These are phyloP conservation scores for Uloborus diversus DNA, from an alignment of 1,140 invertebrate species.

Conservation along the genomic window DNA sequence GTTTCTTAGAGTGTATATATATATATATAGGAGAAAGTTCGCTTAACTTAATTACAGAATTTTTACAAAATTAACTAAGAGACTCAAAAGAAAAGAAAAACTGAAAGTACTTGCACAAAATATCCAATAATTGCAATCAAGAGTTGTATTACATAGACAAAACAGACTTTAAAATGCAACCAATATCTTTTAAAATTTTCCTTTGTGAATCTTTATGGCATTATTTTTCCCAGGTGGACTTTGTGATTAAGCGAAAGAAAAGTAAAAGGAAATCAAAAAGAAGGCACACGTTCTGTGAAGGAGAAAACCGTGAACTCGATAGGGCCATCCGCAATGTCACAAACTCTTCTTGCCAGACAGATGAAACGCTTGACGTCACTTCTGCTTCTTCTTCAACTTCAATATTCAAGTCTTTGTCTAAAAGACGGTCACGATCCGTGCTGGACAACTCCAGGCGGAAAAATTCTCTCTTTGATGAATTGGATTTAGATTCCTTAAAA, in stretches of 20 bases:
- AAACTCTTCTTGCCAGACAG: conserved; percentile 57
- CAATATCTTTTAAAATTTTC: background rate
- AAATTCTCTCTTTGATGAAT: conserved; percentile 12
- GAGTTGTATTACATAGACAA: too few relatives aligned
- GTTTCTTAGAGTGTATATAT: too few relatives aligned
- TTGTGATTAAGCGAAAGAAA: conserved; percentile 58
- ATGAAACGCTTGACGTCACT: conserved; percentile 18
- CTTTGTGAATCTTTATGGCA: conserved; percentile 8
- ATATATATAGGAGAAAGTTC: too few relatives aligned
- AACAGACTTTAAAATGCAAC: too few relatives aligned
- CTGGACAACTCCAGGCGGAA: conserved; percentile 19
- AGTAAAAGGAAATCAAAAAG: conserved; percentile 59
- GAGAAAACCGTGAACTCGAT: conserved; percentile 32
- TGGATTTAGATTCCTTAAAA: conserved; percentile 17
- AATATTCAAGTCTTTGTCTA: background rate
- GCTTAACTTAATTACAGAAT: too few relatives aligned
- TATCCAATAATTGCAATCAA: too few relatives aligned
- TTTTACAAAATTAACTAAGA: too few relatives aligned
- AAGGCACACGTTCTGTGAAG: conserved; percentile 58
- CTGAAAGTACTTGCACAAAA: too few relatives aligned
- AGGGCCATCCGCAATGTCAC: conserved; percentile 31
- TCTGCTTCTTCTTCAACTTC: background rate
- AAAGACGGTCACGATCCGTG: conserved; percentile 19
- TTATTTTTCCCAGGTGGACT: conserved; percentile 55
- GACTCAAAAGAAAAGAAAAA: too few relatives aligned